phyloP scores from a whole-genome alignment of 1,140 invertebrate species.

The Papilio aristodemus region DNA sequence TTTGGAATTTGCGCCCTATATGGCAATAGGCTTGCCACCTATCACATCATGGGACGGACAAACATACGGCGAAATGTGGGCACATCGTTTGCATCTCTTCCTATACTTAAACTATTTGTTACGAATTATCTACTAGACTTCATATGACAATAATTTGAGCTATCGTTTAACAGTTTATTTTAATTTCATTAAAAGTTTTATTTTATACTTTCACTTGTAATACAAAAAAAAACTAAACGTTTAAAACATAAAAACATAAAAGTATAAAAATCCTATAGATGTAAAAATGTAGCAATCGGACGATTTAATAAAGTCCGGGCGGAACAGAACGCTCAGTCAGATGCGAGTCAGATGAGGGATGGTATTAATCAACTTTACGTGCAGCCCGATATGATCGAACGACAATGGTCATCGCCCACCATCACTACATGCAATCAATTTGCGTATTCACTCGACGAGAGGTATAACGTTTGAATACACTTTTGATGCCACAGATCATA shows the following conservation, averaged over 20 bases:
- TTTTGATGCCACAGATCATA: constrained; percentile 33
- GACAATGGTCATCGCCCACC: constrained; percentile 49
- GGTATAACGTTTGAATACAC: constrained; percentile 33
- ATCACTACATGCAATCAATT: constrained; percentile 64
- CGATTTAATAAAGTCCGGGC: constrained; percentile 20
- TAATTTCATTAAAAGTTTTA: too few species aligned
- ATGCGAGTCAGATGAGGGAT: constrained; percentile 25
- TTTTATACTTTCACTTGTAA: too few species aligned
- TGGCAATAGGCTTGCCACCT: too few species aligned
- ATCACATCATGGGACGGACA: too few species aligned
- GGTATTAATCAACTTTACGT: constrained; percentile 66
- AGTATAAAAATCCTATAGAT: neutral
- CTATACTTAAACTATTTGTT: too few species aligned
- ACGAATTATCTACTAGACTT: too few species aligned
- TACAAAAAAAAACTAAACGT: neutral
- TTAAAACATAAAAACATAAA: neutral
- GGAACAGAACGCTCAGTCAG: neutral
- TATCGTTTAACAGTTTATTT: too few species aligned
- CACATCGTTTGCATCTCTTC: too few species aligned
- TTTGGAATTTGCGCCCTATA: too few species aligned
- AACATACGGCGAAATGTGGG: too few species aligned
- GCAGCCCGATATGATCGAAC: constrained; percentile 49
- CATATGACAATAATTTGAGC: too few species aligned
- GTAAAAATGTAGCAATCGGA: constrained; percentile 8
- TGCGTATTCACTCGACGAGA: constrained; percentile 67